Evolutionary conservation across 2,888 invertebrate species (phyloP), one percentile per base, ranked within the genome.

Genomic region (Tromatobia lineatoria): DNA sequence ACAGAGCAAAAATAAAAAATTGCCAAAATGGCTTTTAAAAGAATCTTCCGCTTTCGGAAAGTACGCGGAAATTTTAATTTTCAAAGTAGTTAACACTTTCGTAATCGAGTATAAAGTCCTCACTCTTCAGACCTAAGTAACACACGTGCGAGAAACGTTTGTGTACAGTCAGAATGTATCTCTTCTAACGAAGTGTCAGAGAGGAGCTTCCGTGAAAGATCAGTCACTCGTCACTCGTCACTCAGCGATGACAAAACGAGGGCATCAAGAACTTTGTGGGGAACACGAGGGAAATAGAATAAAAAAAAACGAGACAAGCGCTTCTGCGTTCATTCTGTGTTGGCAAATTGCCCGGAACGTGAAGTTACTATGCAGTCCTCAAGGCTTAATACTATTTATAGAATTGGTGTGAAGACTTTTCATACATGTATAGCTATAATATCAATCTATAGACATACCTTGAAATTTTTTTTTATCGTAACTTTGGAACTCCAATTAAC

Each of bases 281-380:
- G 8, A 38, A 64, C n/a, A 20, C 4, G 10, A 18, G 10, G 10
- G 29, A 2, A 64, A 3, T 2, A 64, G 7, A 38, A 64, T 47
- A 47, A 34, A 29, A 66, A 66, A 34, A 42, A 47, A 47, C 42
- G 6, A 13, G 13, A 18, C 10, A 11, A 54, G 50, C 23, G 54
- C 38, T 45, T 45, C 54, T 42, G 23, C 50, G 50, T 64, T 66
- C 15, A 66, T 66, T 13, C 54, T 42, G 42, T 23, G 66, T 67
- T 76, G 76, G 76, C 76, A 76, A 25, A 66, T 38, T 57, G 54
- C 76, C 76, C 66, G 52, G 38, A 57, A 52, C 50, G 29, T 66
- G 38, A 66, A 52, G 75, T 76, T 50, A 76, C 75, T 66, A 66
- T 66, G 75, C 38, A 76, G 38, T 45, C 66, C 11, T 25, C 38